Evolutionary conservation across 2,113 vertebrate species (phyloP), one percentile per base, ranked within the genome.

Genomic region (Hemicordylus capensis): DNA sequence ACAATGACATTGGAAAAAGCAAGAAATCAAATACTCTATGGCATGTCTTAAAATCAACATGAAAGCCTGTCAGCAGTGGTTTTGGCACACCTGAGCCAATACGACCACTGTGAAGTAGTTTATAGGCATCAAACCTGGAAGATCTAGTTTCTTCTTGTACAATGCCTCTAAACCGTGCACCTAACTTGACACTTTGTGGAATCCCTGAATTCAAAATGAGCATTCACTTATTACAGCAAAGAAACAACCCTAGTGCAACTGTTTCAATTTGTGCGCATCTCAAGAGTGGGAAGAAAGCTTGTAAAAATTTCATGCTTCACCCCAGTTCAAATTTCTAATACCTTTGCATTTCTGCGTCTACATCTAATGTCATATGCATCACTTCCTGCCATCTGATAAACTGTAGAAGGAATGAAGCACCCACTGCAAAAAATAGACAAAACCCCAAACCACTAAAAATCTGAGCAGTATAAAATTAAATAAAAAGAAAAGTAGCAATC

Each of bases 181-280:
- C 76, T 94, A 93, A 91, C 92, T 94, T 92, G 89, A 93, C 81
- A 93, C 92, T 95, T 95, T 93, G 91, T 90, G 93, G 92, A 95
- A 96, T 96, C 96, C 96, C 96, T 96, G 96, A 97, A 96, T 95
- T 93, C 92, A 94, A 93, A 96, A 94, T 90, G 92, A 95, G 91
- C 94, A 96, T 94, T 94, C 93, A 93, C 88, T 94, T 96, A 93
- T 94, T 89, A 93, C 87, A 95, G 93, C 92, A 95, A 94, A 93
- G 91, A 94, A 95, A 92, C 93, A 88, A 93, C 90, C 95, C 94
- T 96, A 96, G 96, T 96, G 96, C 96, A 97, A 97, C 95, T 93
- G 89, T 95, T 92, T 95, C 92, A 95, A 94, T 94, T 95, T 92
- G 63, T 95, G 94, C 96, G 94, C 93, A 89, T 96, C 93, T 93